These are phyloP conservation scores for Trachelus stipa DNA, from an alignment of 2,888 invertebrate species.

Conservation along the genomic window DNA sequence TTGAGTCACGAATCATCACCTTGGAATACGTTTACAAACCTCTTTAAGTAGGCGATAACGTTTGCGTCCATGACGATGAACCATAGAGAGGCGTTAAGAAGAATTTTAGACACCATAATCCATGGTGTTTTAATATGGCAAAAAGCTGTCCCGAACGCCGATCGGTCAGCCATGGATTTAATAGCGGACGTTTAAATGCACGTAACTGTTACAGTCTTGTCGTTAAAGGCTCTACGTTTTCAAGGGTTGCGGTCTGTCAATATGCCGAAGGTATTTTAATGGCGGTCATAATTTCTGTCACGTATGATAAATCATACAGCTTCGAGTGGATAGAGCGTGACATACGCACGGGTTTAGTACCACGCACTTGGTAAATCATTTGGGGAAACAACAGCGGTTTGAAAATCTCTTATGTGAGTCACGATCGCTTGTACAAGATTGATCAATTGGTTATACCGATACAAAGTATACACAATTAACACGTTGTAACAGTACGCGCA, in stretches of 20 bases:
- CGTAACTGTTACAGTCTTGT: constrained; percentile 34
- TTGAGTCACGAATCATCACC: too few relatives aligned
- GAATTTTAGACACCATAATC: not conserved
- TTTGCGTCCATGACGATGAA: not conserved
- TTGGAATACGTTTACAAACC: too few relatives aligned
- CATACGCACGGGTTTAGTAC: constrained; percentile 5
- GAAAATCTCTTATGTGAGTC: not conserved
- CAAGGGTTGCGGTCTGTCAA: constrained; percentile 42
- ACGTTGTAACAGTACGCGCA: not conserved
- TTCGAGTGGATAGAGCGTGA: constrained; percentile 6
- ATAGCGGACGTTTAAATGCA: constrained; percentile 34
- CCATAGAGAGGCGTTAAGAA: not conserved
- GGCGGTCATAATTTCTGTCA: constrained; percentile 53
- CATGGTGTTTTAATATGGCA: not conserved
- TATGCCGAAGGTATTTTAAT: constrained; percentile 48
- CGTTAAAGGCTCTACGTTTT: constrained; percentile 28
- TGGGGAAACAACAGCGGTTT: constrained; percentile 5
- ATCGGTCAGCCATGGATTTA: constrained; percentile 24
- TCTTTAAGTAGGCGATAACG: not conserved
- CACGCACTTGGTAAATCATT: constrained; percentile 11
- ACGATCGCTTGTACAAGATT: not conserved
- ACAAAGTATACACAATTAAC: not conserved
- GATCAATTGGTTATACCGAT: not conserved
- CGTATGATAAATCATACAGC: constrained; percentile 42
- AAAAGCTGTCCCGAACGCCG: constrained; percentile 10